These are phyloP conservation scores for Genyomyrus donnyi DNA, from an alignment of 2,113 vertebrate species.

Conservation along the genomic window DNA sequence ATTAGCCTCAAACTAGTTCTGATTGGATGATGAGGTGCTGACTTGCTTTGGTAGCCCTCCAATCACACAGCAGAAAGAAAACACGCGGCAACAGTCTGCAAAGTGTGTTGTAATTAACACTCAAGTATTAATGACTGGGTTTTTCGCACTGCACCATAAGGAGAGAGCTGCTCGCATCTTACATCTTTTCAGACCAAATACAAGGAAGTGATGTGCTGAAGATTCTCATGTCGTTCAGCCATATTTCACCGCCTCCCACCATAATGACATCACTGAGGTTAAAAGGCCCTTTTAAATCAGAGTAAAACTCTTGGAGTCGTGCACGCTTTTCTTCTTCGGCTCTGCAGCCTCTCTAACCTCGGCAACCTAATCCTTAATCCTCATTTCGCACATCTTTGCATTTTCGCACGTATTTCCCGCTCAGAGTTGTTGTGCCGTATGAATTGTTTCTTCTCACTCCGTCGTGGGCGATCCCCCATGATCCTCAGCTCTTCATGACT, in stretches of 20 bases:
- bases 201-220: background rate
- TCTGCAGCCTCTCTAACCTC: background rate
- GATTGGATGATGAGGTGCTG: background rate
- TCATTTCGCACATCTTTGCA: background rate
- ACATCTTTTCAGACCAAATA: background rate
- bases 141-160: background rate
- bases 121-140: background rate
- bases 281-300: background rate
- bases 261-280: background rate
- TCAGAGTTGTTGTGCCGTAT: background rate
- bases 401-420: background rate
- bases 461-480: background rate
- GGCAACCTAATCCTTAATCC: background rate
- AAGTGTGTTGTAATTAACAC: background rate
- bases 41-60: background rate
- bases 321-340: background rate
- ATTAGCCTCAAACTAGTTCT: background rate
- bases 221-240: background rate
- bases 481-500: background rate
- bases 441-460: background rate
- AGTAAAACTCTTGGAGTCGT: background rate
- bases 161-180: background rate
- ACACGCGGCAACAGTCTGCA: background rate
- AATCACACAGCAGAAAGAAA: background rate
- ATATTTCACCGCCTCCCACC: background rate